Base-by-base conservation (phyloP, 2,888 invertebrate species). In the Dorcus parallelipipedus region DNA sequence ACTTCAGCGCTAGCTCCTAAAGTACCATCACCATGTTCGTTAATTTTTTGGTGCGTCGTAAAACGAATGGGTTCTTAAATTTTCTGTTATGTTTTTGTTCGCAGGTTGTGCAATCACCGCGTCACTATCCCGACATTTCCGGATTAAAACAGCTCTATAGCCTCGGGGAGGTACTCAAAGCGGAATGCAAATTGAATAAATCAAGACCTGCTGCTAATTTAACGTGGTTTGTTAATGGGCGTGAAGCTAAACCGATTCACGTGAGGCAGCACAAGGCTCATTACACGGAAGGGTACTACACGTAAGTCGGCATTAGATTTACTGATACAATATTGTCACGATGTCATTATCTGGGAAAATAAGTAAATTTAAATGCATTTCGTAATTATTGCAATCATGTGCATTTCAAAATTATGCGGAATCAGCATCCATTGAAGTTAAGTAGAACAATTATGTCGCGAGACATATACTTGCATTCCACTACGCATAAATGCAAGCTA, bases 151-250 rank as follows among this genome's bases (percentile, higher is more conserved):
- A 78, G 1, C 74, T 81, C 59, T 84, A 84, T 71, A 79, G 79
- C 50, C 67, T 79, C 49, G 83, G 82, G 23, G 84, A 84, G 63
- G 78, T 76, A 62, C 74, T 84, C 43, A 78, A 80, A 59, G 83
- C 82, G 40, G 82, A 82, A 71, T 84, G 84, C 69, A 80, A 81
- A 55, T 83, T 83, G 26, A 78, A 79, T 63, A 78, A 80, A 65
- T 83, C 84, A 1, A 78, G 77, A 61, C 84, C 84, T 20, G 82
- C 83, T 23, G 83, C 82, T 49, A 84, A 84, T 76, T 76, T 84
- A 63, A 83, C 84, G 59, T 84, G 84, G 84, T 79, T 79, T 64
- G 78, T 84, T 65, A 84, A 84, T 71, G 81, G 81, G 67, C 73
- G 77, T 66, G 78, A 78, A 70, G 80, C 79, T 10, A 64, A 66